Base-by-base conservation (phyloP, 2,113 vertebrate genomes). In the Barnardius zonarius region DNA sequence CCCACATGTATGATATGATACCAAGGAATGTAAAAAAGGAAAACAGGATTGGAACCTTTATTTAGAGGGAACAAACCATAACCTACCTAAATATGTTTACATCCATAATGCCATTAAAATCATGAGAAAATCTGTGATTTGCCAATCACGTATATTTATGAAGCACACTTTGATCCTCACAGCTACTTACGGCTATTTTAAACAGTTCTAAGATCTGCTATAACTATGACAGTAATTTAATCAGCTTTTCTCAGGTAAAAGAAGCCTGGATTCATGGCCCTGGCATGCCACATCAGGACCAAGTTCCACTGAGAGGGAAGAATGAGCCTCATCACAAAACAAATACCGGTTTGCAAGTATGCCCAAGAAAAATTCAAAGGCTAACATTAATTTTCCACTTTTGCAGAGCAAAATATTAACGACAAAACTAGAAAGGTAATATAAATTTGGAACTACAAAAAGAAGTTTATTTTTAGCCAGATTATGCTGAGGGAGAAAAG, bases 341-440 rank as follows among this genome's bases (percentile, higher is more conserved):
- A 87, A 83, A 52, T 86, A 93, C 78, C 74, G 91, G 37, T 35
- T 83, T 51, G 52, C 55, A 85, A 86, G 22, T 43, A 75, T 16
- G 55, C 43, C 49, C 74, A 57, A 73, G 17, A 43, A 62, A 93
- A 90, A 89, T 33, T 55, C 48, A 72, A 89, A 91, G 33, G 37
- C 43, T 85, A 93, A 90, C n/a, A 79, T 91, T 95, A 24, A 63
- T 95, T 83, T 95, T 92, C 86, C 78, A 79, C 9, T 96, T 91
- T 73, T 82, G 67, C 31, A 83, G 74, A 90, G 62, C 39, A 92
- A 91, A 95, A 84, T 69, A 91, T 55, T 87, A 87, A 77, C 49
- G 92, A 92, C 59, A 84, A 95, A 96, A 88, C 94, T 90, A 97
- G 96, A 93, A 86, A 92, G 82, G 68, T 67, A 80, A 69, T 69